phyloP scores from a whole-genome alignment of 2,797 vertebrate species.

The Dallia pectoralis region DNA sequence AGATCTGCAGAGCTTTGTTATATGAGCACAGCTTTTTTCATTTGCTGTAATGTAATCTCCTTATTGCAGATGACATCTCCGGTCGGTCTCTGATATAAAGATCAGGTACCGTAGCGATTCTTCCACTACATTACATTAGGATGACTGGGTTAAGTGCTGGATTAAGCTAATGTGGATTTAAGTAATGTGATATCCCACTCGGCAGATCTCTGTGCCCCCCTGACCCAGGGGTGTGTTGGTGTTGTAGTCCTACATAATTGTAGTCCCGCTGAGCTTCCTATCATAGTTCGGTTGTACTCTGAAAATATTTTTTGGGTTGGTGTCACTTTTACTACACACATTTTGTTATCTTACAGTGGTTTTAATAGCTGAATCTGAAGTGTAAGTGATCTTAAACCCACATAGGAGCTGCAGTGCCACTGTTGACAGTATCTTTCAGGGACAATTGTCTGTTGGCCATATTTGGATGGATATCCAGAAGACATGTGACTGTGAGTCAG shows the following conservation, averaged over 20 bases:
- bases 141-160: neutral
- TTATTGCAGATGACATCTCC: slow-evolving; percentile 11
- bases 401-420: neutral
- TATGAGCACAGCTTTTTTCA: neutral
- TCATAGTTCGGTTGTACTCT: neutral
- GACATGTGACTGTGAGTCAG: neutral
- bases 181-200: neutral
- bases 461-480: neutral
- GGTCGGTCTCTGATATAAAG: slow-evolving; percentile 19
- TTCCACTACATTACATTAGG: neutral
- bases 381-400: no score
- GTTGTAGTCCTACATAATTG: neutral
- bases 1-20: neutral
- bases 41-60: slow-evolving; percentile 9
- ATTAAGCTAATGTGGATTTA: neutral
- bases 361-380: no score
- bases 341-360: neutral
- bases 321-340: no score
- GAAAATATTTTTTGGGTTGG: no score
- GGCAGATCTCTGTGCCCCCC: neutral
- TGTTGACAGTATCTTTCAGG: neutral
- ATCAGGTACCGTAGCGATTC: slow-evolving; percentile 17
- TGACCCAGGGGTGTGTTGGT: neutral
- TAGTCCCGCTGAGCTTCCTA: neutral
- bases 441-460: neutral